These are phyloP conservation scores for Orchesella flavescens DNA, from an alignment of 2,888 invertebrate species.

Conservation along the genomic window DNA sequence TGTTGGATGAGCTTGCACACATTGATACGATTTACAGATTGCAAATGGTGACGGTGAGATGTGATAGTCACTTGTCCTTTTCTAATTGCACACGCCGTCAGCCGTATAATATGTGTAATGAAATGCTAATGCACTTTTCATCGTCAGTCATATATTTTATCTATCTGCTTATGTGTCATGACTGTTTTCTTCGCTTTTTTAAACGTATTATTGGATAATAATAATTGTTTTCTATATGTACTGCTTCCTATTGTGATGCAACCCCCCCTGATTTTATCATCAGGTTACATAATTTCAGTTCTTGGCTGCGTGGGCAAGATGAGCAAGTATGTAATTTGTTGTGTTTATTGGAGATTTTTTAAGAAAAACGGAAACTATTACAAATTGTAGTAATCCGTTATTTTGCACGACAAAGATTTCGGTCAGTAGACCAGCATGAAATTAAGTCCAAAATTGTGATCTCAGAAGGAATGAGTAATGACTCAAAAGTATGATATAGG, in stretches of 20 bases:
- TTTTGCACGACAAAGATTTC: neutral
- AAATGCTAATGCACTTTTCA: slow-evolving; percentile 29
- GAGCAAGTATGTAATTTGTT: neutral
- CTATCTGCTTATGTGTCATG: no score
- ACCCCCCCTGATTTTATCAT: slow-evolving; percentile 9
- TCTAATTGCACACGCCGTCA: slow-evolving; percentile 2
- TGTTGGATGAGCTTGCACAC: neutral
- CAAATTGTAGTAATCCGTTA: neutral
- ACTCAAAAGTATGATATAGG: neutral
- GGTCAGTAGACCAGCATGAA: slow-evolving; percentile 11
- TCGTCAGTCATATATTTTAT: neutral
- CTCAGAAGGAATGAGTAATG: neutral
- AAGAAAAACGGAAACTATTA: no score
- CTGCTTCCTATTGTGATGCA: slow-evolving; percentile 22
- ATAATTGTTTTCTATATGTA: neutral
- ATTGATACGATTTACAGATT: no score
- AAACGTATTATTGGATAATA: slow-evolving; percentile 7
- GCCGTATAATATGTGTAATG: neutral
- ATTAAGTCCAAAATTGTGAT: neutral
- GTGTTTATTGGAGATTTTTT: no score
- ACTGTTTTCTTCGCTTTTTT: neutral
- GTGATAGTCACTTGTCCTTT: neutral
- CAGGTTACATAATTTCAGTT: neutral
- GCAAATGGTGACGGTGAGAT: no score
- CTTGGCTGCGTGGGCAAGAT: neutral